A percentile compares a stretch with the other conserved stretches of the same genome.
Conservation (phyloP, 2,797 vertebrate species). For the Catostomus latipinnis region DNA sequence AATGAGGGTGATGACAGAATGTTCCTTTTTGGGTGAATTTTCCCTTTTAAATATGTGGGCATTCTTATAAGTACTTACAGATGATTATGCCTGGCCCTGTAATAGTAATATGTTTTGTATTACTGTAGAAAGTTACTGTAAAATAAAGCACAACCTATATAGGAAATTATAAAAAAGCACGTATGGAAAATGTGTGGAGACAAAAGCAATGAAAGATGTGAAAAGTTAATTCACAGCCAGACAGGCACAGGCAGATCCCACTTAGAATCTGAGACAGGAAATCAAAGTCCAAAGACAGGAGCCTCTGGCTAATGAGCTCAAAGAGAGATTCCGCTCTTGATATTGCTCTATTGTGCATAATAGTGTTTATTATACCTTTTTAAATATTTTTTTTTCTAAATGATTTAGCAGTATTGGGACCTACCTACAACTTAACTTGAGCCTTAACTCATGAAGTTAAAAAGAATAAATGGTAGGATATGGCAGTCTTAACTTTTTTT, state of each 20-base stretch:
- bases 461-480: not conserved
- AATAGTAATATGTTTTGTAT: slow-evolving; percentile 67
- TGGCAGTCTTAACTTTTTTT: not conserved
- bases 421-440: not conserved
- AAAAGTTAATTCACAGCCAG: slow-evolving; percentile 32
- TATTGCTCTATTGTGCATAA: slow-evolving; percentile 20
- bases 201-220: slow-evolving; percentile 57
- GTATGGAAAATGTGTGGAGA: slow-evolving; percentile 55
- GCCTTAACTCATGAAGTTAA: not conserved
- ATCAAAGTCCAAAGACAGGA: slow-evolving; percentile 43
- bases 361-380: not conserved
- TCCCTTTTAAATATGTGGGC: not conserved
- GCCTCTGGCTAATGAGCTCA: slow-evolving; percentile 45
- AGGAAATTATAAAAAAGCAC: slow-evolving; percentile 61
- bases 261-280: slow-evolving; percentile 48
- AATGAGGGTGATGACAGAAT: not conserved
- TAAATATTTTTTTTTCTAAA: not conserved
- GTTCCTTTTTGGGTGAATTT: not conserved
- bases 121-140: slow-evolving; percentile 66
- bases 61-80: slow-evolving; percentile 50
- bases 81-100: slow-evolving; percentile 60
- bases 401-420: slow-evolving; percentile 9
- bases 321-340: slow-evolving; percentile 22
- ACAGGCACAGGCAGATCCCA: slow-evolving; percentile 47
- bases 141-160: slow-evolving; percentile 64